Evolutionary conservation across 2,797 vertebrate species (phyloP).

Genomic region (Clarias fuscus): DNA sequence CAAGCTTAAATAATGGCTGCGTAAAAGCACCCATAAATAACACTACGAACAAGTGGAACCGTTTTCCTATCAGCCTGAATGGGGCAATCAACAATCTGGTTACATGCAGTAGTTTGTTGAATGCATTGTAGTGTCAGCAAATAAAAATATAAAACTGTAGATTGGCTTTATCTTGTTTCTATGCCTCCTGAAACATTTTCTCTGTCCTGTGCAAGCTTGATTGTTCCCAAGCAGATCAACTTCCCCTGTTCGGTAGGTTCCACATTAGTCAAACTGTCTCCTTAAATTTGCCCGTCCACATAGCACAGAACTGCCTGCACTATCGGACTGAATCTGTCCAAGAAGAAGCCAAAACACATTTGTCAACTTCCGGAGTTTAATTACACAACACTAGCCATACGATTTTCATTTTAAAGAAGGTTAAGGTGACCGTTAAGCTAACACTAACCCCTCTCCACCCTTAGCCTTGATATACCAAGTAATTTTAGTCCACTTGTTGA

Average conservation of each 20-base stretch:
- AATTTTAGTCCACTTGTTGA: not conserved
- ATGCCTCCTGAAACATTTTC: not conserved
- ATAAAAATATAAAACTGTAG: not conserved
- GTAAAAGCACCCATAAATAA: not conserved
- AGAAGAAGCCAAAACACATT: not conserved
- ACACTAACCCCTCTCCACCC: not conserved
- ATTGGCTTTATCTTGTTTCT: not conserved
- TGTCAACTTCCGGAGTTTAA: not conserved
- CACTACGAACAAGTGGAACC: not conserved
- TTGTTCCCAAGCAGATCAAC: not conserved
- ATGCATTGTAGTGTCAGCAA: not conserved
- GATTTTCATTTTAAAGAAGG: not conserved
- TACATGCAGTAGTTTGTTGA: not conserved
- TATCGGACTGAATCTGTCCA: not conserved
- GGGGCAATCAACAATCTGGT: not conserved
- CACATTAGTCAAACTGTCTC: not conserved
- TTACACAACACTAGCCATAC: not conserved
- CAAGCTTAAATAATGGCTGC: not conserved
- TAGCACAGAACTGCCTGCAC: not conserved
- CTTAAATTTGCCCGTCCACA: not conserved
- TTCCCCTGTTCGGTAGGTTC: not conserved
- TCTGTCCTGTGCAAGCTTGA: not conserved
- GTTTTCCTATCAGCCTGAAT: not conserved
- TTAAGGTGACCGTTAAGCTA: not conserved
- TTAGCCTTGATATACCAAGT: not conserved